Evolutionary conservation across 2,113 vertebrate species (phyloP), one percentile per base, ranked within the genome.

Genomic region (Madoqua kirkii): DNA sequence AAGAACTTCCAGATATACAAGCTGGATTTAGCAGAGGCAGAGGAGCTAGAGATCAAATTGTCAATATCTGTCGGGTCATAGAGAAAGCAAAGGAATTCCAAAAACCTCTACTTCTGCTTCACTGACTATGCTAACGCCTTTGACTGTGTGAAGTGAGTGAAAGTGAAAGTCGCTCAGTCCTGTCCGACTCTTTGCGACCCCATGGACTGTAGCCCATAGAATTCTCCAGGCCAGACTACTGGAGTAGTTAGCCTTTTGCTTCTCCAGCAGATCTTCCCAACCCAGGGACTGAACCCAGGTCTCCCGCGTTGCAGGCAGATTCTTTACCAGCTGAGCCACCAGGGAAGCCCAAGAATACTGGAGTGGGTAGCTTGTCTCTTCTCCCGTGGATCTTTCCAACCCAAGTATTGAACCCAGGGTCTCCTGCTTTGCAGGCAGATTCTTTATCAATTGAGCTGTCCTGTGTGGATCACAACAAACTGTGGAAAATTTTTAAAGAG

Each of bases 121-220:
- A 74, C 6, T 71, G 67, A 40, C 19, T 71, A 40, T 71, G 10
- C 19, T 71, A 40, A 71, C 23, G 19, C 10, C n/a, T 71, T 40
- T 74, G 64, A 71, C 64, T 36, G 67, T 40, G 19, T 74, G 67
- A 74, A 74, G n/a, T 74, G 19, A 74, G 36, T 74, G 67, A 67
- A 19, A 67, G 64, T 67, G 64, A 40, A 74, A 74, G n/a, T 23
- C 0, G 1, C 11, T 74, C 19, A 74, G 10, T 40, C n/a, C 23
- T 74, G 5, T 74, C 67, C 0, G 0, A 74, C n/a, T 74, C 19
- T 40, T 71, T 74, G 67, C 0, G 1, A 40, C 5, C 67, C 19
- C n/a, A 23, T 40, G n/a, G 19, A 71, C 67, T 71, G 1, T 40
- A 71, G 19, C 12, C 19, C 19, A 23, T 71, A 36, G 67, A 71